Percentiles rank a stretch among this genome's conserved stretches.
These are phyloP conservation scores for Sesia bembeciformis DNA, from an alignment of 2,888 invertebrate species.

Conservation along the genomic window DNA sequence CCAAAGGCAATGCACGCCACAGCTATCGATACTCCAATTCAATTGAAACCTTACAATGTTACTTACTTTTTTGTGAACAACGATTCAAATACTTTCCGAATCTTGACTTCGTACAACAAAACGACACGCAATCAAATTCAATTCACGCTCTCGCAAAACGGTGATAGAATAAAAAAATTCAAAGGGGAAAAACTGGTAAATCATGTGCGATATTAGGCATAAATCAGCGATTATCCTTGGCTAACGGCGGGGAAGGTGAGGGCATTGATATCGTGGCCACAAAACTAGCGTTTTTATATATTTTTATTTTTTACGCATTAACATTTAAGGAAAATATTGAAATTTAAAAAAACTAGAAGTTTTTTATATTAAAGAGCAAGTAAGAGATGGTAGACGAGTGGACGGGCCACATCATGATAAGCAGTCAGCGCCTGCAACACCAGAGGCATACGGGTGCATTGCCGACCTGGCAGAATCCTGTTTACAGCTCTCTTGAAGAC, in stretches of 20 bases:
- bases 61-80: no score
- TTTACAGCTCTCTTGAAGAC: no score
- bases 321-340: not conserved
- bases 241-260: conserved; percentile 23
- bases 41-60: no score
- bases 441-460: no score
- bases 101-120: not conserved
- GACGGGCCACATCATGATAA: no score
- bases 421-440: no score
- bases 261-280: conserved; percentile 16
- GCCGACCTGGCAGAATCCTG: no score
- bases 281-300: conserved; percentile 4
- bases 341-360: not conserved
- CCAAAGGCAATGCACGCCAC: no score
- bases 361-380: not conserved
- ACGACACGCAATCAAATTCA: conserved; percentile 22
- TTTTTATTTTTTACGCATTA: conserved; percentile 1
- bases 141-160: conserved; percentile 20
- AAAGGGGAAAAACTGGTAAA: conserved; percentile 32
- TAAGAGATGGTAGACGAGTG: no score
- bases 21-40: no score
- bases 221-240: conserved; percentile 49
- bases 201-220: conserved; percentile 44
- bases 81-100: no score
- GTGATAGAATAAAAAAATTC: conserved; percentile 17